These are phyloP conservation scores for Maconellicoccus hirsutus DNA, from an alignment of 1,140 invertebrate species.

Conservation along the genomic window DNA sequence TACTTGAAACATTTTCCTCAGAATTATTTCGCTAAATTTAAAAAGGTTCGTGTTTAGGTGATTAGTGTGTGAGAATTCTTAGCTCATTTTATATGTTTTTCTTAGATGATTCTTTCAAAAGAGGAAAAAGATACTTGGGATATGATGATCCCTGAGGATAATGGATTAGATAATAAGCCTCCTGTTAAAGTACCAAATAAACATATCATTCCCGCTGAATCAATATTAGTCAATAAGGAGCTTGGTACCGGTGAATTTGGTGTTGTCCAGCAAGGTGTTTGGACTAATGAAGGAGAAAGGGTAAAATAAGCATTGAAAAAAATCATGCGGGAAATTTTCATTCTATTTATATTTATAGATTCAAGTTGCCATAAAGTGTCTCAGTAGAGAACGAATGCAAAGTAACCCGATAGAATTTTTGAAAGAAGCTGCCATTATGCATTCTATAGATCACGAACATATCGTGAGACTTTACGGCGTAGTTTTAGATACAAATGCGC, in stretches of 20 bases:
- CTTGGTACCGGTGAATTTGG: conserved; percentile 94
- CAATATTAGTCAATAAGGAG: conserved; percentile 87
- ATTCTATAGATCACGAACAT: conserved; percentile 90
- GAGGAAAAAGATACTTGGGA: conserved; percentile 35
- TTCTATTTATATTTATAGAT: conserved; percentile 43
- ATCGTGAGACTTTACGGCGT: conserved; percentile 95
- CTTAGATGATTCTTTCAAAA: conserved; percentile 36
- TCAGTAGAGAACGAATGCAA: conserved; percentile 86
- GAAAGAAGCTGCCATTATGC: conserved; percentile 97
- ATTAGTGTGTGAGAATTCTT: conserved; percentile 30
- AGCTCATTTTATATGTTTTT: conserved; percentile 19
- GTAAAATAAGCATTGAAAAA: conserved; percentile 40
- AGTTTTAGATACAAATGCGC: conserved; percentile 81
- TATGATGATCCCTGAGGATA: conserved; percentile 35
- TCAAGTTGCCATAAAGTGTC: conserved; percentile 94
- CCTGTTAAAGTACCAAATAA: conserved; percentile 58
- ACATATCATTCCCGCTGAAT: conserved; percentile 90
- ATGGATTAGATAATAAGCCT: conserved; percentile 31
- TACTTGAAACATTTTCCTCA: conserved; percentile 88
- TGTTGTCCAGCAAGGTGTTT: conserved; percentile 92
- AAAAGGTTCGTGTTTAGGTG: conserved; percentile 44
- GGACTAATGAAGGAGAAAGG: conserved; percentile 88
- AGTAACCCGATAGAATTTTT: conserved; percentile 92
- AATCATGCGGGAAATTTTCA: neutral
- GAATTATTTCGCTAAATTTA: conserved; percentile 83